These are phyloP conservation scores for Diaprepes abbreviatus DNA, from an alignment of 2,888 invertebrate genomes.

Conservation along the genomic window DNA sequence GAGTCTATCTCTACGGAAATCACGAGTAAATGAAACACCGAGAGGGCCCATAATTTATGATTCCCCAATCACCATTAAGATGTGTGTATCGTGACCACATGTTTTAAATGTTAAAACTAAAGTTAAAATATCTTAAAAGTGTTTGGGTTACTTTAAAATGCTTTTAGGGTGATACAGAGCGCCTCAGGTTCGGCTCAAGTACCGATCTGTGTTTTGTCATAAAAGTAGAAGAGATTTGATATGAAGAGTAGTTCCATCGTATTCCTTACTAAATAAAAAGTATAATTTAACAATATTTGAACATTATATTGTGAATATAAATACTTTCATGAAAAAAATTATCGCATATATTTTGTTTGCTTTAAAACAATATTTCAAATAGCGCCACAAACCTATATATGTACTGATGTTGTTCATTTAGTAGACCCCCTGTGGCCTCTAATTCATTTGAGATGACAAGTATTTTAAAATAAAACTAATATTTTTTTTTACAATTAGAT, in stretches of 20 bases:
- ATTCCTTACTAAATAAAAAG: not conserved
- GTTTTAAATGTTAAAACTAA: slow-evolving; percentile 59
- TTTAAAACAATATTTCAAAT: no score
- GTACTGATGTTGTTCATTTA: no score
- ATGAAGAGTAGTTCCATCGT: not conserved
- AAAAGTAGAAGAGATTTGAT: slow-evolving; percentile 28
- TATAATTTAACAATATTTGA: no score
- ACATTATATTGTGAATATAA: no score
- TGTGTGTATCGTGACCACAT: slow-evolving; percentile 55
- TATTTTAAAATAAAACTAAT: no score
- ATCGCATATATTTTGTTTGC: no score
- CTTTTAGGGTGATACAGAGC: slow-evolving; percentile 61
- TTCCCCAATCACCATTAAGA: slow-evolving; percentile 50
- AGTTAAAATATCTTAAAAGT: slow-evolving; percentile 64
- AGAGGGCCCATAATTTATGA: slow-evolving; percentile 49
- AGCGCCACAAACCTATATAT: no score
- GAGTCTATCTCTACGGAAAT: slow-evolving; percentile 11
- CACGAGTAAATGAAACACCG: slow-evolving; percentile 14
- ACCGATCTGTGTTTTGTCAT: slow-evolving; percentile 62
- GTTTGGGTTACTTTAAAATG: slow-evolving; percentile 66
- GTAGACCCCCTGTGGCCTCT: no score
- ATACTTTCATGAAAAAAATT: no score
- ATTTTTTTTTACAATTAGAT: no score
- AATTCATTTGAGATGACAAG: no score
- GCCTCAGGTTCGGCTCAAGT: slow-evolving; percentile 42